Evolutionary conservation across 2,888 invertebrate species (phyloP).

Genomic region (Amiota communis): DNA sequence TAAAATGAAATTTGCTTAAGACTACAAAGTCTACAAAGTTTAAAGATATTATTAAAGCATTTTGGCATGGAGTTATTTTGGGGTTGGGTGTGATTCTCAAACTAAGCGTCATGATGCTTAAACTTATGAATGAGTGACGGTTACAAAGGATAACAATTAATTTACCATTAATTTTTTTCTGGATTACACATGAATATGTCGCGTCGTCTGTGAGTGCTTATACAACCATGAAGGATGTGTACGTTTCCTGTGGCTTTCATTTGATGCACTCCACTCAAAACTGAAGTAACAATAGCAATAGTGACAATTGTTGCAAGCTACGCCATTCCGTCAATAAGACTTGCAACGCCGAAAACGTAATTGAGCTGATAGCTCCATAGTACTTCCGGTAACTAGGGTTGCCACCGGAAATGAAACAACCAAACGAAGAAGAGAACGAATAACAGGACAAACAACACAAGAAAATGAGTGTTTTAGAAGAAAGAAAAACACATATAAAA

Average conservation of each 20-base stretch:
- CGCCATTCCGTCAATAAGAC: constrained; percentile 4
- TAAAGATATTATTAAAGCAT: neutral
- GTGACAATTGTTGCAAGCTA: constrained; percentile 40
- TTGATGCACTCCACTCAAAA: too few relatives aligned
- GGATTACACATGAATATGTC: neutral
- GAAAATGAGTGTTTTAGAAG: neutral
- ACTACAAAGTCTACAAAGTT: neutral
- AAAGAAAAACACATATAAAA: constrained; percentile 12
- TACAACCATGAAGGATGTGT: constrained; percentile 51
- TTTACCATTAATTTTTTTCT: neutral
- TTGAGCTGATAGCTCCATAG: constrained; percentile 62
- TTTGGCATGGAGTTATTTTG: constrained; percentile 1
- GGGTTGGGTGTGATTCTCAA: neutral
- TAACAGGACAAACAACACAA: constrained; percentile 36
- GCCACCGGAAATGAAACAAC: constrained; percentile 57
- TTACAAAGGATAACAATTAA: neutral
- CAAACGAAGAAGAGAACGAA: constrained; percentile 47
- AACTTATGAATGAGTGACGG: constrained; percentile 21
- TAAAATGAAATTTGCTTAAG: neutral
- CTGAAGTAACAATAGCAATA: constrained; percentile 26
- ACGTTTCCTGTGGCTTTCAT: constrained; percentile 55
- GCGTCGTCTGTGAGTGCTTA: neutral
- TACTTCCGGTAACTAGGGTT: constrained; percentile 59
- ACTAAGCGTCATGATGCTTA: too few relatives aligned
- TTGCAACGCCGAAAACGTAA: constrained; percentile 51